Evolutionary conservation across 1,140 invertebrate genomes (phyloP), one percentile per base, ranked within the genome.

Genomic region (Diuraphis noxia): DNA sequence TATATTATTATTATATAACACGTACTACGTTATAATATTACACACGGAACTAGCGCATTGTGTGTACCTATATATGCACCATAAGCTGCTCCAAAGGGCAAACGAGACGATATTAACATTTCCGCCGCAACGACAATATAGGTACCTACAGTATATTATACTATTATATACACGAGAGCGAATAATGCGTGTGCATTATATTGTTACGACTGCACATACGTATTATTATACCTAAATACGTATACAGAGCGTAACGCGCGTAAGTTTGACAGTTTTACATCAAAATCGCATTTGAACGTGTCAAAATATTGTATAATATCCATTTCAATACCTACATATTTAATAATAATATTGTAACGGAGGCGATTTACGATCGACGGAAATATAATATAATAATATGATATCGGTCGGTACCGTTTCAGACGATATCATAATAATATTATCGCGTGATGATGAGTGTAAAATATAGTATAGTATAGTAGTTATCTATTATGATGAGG

Each of bases 81-180:
- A 81, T 13, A 38, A 72, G 30, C 56, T 72, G 56, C 56, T 6
- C 40, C 38, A 25, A 85, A 85, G 30, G 82, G 41, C 41, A 17
- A 85, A 85, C 40, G 41, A n/a, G n/a, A 85, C 13, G 82, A n/a
- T 85, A 85, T 85, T 85, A 85, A 34, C 82, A 41, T 85, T 85
- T 85, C 82, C 82, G 41, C n/a, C 30, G 30, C 82, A 17, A 43
- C 82, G 81, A 43, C 13, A 43, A 84, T 84, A 84, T 30, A n/a
- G n/a, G n/a, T n/a, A n/a, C n/a, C n/a, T n/a, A 43, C 25, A 43
- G 25, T 43, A 21, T 41, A 19, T 72, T 41, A 84, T 43, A 84
- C 25, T 81, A 84, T 84, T 43, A 63, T 72, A 72, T 21, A 6
- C 4, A 6, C 4, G 56, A 72, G 13, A 17, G 30, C 10, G 30